phyloP scores from a whole-genome alignment of 1,140 invertebrate species.

The Macrosteles quadrilineatus region DNA sequence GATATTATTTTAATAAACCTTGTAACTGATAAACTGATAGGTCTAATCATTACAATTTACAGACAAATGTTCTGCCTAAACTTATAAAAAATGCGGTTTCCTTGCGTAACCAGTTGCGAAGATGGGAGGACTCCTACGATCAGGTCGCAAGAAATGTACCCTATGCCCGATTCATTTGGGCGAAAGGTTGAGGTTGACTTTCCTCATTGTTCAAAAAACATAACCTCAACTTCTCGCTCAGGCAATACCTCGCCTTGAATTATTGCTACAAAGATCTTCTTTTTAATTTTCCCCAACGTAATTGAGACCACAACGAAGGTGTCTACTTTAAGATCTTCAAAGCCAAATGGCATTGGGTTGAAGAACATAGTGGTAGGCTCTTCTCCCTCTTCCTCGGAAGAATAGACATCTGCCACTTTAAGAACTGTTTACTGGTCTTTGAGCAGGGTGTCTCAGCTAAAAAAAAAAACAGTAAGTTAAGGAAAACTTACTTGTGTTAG shows the following conservation, averaged over 20 bases:
- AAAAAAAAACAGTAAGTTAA: neutral
- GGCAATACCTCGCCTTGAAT: neutral
- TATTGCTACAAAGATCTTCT: neutral
- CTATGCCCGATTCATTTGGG: neutral
- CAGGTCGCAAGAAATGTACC: neutral
- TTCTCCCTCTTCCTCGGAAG: neutral
- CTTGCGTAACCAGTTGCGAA: neutral
- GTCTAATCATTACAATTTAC: neutral
- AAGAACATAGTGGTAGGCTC: neutral
- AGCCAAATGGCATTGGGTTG: neutral
- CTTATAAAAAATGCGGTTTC: neutral
- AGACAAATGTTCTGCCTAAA: neutral
- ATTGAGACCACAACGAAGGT: neutral
- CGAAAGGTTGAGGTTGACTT: neutral
- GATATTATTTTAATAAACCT: neutral
- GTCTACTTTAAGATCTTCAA: neutral
- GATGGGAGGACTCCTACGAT: neutral
- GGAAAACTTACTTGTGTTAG: neutral
- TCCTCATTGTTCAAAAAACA: neutral
- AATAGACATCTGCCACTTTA: neutral
- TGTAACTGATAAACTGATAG: too few relatives aligned
- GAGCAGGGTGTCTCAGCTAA: neutral
- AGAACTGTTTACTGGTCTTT: neutral
- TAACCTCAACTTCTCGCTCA: neutral
- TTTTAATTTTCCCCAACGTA: neutral